These are phyloP conservation scores for Akabosia matsudoensis DNA, from an alignment of 1,140 invertebrate genomes.

Conservation along the genomic window DNA sequence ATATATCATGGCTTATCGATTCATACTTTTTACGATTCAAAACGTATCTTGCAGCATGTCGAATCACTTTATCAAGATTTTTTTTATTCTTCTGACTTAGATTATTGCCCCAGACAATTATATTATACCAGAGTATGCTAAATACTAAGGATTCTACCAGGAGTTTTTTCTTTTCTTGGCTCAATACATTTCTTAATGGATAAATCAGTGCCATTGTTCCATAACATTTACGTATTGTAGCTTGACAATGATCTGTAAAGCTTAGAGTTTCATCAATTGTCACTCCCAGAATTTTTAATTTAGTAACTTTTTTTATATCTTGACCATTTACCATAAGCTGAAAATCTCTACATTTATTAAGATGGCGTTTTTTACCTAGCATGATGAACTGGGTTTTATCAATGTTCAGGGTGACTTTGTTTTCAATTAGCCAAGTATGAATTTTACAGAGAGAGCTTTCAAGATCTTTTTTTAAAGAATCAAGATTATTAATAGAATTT, in stretches of 20 bases:
- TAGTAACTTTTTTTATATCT: not conserved
- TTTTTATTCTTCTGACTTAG: not conserved
- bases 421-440: constrained; percentile 21
- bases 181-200: not conserved
- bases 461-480: not conserved
- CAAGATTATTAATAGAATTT: not conserved
- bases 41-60: not conserved
- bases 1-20: not conserved
- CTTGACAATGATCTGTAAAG: not conserved
- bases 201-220: not conserved
- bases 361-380: not conserved
- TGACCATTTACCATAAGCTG: not conserved
- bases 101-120: not conserved
- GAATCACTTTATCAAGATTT: not conserved
- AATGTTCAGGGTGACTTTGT: constrained; percentile 6
- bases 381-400: constrained; percentile 22
- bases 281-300: constrained; percentile 8
- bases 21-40: not conserved
- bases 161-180: not conserved
- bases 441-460: too few relatives aligned
- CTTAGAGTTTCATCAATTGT: not conserved
- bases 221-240: constrained; percentile 12
- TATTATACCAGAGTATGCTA: not conserved
- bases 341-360: not conserved
- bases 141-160: not conserved